Percentiles rank a stretch among this genome's conserved stretches.
Evolutionary conservation across 1,140 invertebrate genomes (phyloP).

Genomic region (Drosophila sechellia): DNA sequence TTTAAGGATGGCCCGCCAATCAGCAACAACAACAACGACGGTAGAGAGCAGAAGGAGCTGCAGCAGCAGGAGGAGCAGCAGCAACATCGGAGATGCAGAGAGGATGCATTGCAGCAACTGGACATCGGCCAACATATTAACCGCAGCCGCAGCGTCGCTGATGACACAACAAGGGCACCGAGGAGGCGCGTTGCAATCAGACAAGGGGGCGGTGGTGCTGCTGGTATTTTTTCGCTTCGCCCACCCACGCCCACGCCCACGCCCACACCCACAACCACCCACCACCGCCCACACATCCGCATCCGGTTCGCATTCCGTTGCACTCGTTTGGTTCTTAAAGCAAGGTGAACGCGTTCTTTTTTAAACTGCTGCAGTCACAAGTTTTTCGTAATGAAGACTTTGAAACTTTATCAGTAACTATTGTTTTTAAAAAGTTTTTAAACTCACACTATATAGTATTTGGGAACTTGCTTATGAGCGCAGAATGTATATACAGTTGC

Average conservation of each 20-base stretch:
- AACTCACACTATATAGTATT: neutral
- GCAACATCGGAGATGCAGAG: conserved; percentile 16
- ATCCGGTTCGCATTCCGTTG: conserved; percentile 16
- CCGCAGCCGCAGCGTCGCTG: conserved; percentile 63
- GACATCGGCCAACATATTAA: conserved; percentile 73
- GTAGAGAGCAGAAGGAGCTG: conserved; percentile 13
- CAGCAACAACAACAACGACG: conserved; percentile 46
- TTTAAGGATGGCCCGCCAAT: conserved; percentile 82
- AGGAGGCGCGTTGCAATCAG: conserved; percentile 18
- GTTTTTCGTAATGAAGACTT: neutral
- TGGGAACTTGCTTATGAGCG: neutral
- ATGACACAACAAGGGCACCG: conserved; percentile 42
- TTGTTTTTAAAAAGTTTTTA: neutral
- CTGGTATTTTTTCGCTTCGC: neutral
- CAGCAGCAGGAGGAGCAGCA: conserved; percentile 14
- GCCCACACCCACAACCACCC: neutral
- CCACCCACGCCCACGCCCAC: neutral
- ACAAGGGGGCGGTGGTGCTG: neutral
- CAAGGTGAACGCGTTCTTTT: conserved; percentile 1
- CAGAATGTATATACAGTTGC: neutral
- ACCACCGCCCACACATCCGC: conserved; percentile 3
- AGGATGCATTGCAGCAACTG: conserved; percentile 39
- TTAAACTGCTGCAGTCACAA: conserved; percentile 1
- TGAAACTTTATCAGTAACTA: conserved; percentile 3
- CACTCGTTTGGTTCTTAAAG: conserved; percentile 17